Evolutionary conservation across 2,113 vertebrate genomes (phyloP).

Genomic region (Seriola rivoliana): DNA sequence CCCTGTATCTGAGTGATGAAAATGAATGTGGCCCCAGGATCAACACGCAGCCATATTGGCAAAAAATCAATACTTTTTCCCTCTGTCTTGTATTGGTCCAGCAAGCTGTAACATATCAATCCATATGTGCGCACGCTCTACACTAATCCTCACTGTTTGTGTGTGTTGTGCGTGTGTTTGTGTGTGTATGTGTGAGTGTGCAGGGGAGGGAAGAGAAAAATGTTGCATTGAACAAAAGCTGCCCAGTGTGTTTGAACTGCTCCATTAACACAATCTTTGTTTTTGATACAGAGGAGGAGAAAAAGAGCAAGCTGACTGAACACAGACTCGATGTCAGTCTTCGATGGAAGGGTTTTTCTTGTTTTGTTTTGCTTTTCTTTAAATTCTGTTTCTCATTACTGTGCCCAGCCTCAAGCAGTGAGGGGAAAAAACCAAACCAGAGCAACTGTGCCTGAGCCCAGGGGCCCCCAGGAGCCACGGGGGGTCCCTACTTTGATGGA

Average conservation of each 20-base stretch:
- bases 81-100: constrained; percentile 72
- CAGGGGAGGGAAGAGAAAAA: constrained; percentile 54
- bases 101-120: constrained; percentile 82
- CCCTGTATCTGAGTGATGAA: constrained; percentile 67
- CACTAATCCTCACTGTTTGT: constrained; percentile 66
- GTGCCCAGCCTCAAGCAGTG: constrained; percentile 72
- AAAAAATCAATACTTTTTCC: constrained; percentile 78
- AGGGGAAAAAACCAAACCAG: constrained; percentile 61
- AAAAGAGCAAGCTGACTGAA: constrained; percentile 75
- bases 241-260: constrained; percentile 76
- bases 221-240: constrained; percentile 76
- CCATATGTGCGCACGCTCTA: constrained; percentile 61
- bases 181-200: constrained; percentile 24
- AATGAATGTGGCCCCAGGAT: constrained; percentile 78
- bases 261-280: constrained; percentile 83
- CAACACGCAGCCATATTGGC: constrained; percentile 78
- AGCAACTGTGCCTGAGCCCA: constrained; percentile 77
- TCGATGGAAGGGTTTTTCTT: constrained; percentile 74
- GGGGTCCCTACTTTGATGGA: constrained; percentile 84
- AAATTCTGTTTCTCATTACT: constrained; percentile 82
- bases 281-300: constrained; percentile 76
- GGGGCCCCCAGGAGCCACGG: constrained; percentile 77
- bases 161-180: constrained; percentile 27
- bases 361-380: constrained; percentile 77
- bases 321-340: constrained; percentile 77